These are phyloP conservation scores for Acrocephalus scirpaceus DNA, from an alignment of 2,797 vertebrate species.

Conservation along the genomic window DNA sequence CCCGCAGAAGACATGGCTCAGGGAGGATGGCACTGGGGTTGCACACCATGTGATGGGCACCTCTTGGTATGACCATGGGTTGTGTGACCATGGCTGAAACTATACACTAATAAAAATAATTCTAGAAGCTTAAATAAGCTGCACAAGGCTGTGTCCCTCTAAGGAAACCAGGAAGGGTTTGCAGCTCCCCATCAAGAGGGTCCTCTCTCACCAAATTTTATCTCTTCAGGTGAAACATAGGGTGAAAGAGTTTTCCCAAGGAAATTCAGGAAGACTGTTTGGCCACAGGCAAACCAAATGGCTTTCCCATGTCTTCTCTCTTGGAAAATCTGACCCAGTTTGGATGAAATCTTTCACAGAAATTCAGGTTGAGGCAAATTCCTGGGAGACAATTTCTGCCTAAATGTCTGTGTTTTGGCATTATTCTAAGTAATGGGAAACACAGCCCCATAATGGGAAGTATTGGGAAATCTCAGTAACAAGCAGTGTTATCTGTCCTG, in stretches of 20 bases:
- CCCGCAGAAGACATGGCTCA: not conserved
- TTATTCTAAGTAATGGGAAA: not conserved
- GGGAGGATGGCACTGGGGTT: not conserved
- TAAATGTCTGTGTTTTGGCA: not conserved
- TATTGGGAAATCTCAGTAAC: not conserved
- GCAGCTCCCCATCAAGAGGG: not conserved
- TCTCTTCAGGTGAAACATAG: not conserved
- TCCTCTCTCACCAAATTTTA: not conserved
- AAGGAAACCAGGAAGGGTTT: not conserved
- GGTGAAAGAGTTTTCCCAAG: not conserved
- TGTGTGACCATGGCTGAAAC: not conserved
- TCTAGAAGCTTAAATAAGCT: not conserved
- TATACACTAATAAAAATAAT: not conserved
- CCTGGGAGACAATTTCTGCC: not conserved
- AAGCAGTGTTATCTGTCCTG: not conserved
- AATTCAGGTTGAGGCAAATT: not conserved
- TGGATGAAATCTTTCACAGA: not conserved
- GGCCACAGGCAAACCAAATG: not conserved
- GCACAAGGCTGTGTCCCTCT: not conserved
- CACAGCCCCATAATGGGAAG: not conserved
- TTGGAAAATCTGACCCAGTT: not conserved
- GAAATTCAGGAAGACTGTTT: not conserved
- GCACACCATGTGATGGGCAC: too few relatives aligned
- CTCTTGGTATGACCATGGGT: not conserved
- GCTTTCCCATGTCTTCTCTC: not conserved